Base-by-base conservation (phyloP, 2,797 vertebrate genomes). In the Phataginus tetradactyla region DNA sequence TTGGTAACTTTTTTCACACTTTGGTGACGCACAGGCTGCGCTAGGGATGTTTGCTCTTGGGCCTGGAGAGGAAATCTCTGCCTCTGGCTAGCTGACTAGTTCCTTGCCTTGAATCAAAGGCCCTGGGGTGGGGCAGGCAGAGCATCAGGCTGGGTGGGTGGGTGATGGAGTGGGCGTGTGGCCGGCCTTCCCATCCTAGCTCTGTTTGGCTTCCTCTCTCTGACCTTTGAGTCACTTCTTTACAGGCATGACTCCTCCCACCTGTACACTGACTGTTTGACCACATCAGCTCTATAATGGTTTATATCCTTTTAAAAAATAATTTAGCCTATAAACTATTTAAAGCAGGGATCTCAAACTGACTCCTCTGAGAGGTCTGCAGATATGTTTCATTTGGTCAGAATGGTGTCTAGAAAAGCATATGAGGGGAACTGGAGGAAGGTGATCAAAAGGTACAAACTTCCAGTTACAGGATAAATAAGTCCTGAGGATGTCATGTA, bases 51-150 rank as follows among this genome's bases (percentile, higher is more conserved):
- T 80, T 94, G 86, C 90, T 74, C 93, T 96, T 97, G 49, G 51
- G 21, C 55, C 53, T 32, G 12, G 69, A 97, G 79, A 95, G 95
- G 96, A 97, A 97, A 45, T 96, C 66, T 96, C 72, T 91, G 37
- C 66, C 79, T 68, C 81, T 72, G 83, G 29, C 89, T 94, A 66
- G 37, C 63, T 90, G 15, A 93, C 25, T 12, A 59, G 27, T 87
- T 95, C 72, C 87, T 96, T 87, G 34, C 90, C 85, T 95, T 78
- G 49, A 86, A 64, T 72, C 2, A 0, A 86, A 91, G 27, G 71
- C 17, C 7, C 17, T 34, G 1, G 63, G 55, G 63, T 85, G 77
- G 49, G 74, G 69, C 23, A 15, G 71, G 21, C 55, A 80, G 84
- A 86, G 71, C n/a, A 2, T 21, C 37, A 53, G 61, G 86, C 72